Conservation (phyloP, 2,888 invertebrate species). For the Camponotus fellah region DNA sequence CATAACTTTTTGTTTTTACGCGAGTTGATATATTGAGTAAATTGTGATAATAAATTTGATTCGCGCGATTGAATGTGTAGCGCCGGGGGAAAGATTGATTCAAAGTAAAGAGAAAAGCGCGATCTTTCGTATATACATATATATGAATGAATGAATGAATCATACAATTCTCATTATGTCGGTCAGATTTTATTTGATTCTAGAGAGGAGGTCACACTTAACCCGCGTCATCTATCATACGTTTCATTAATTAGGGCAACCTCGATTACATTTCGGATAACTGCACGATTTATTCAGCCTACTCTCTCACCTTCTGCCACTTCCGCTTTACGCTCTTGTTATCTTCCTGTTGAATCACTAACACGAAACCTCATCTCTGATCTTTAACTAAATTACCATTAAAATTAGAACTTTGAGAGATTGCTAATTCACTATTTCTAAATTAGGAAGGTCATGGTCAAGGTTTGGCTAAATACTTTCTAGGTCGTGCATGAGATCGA, state of each 20-base stretch:
- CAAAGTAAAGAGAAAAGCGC: background rate
- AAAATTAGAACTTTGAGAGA: conserved; percentile 39
- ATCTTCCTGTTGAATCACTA: conserved; percentile 44
- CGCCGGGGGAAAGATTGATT: background rate
- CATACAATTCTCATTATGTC: background rate
- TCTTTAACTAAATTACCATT: conserved; percentile 45
- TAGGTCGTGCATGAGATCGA: conserved; percentile 2
- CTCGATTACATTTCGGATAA: conserved; percentile 55
- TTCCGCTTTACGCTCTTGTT: conserved; percentile 39
- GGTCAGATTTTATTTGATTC: conserved; percentile 24
- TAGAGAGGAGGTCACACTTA: conserved; percentile 24
- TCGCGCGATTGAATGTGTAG: background rate
- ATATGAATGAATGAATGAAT: background rate
- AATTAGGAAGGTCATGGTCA: conserved; percentile 47
- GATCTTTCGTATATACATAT: background rate
- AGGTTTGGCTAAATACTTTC: conserved; percentile 28
- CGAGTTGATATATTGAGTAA: background rate
- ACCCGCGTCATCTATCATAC: conserved; percentile 34
- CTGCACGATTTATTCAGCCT: conserved; percentile 39
- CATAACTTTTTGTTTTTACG: background rate
- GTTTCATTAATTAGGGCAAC: conserved; percentile 57
- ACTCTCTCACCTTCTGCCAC: conserved; percentile 23
- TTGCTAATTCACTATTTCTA: conserved; percentile 31
- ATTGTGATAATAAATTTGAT: background rate
- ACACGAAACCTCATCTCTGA: conserved; percentile 30